Evolutionary conservation across 1,140 invertebrate species (phyloP).

Genomic region (Macrobrachium nipponense): DNA sequence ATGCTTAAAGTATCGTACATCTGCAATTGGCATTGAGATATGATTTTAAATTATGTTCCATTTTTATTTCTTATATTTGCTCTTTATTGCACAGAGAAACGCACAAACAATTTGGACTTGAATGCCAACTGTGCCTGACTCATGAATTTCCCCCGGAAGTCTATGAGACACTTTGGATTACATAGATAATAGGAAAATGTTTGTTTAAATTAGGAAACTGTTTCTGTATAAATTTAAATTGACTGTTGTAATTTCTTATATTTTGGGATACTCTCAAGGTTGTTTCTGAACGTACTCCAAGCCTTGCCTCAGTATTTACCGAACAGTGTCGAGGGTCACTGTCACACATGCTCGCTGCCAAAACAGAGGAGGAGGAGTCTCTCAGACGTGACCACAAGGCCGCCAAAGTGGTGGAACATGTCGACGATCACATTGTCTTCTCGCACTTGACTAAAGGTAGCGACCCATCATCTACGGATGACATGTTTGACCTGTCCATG

Average conservation of each 20-base stretch:
- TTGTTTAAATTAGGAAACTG: no score
- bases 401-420: conserved; percentile 71
- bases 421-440: conserved; percentile 90
- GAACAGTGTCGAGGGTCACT: conserved; percentile 84
- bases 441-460: conserved; percentile 81
- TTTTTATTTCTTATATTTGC: no score
- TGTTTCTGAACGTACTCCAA: conserved; percentile 79
- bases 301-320: conserved; percentile 83
- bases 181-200: no score
- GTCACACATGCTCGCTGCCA: conserved; percentile 86
- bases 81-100: no score
- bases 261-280: conserved; percentile 72
- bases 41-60: no score
- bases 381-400: conserved; percentile 71
- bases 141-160: no score
- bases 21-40: no score
- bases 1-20: no score
- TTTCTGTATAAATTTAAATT: neutral
- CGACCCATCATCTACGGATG: conserved; percentile 78
- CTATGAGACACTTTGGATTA: no score
- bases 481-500: conserved; percentile 96
- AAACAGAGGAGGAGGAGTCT: conserved; percentile 79
- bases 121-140: no score
- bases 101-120: no score
- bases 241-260: conserved; percentile 32